Conservation (phyloP, 2,888 invertebrate genomes). For the Eristalis intricaria region DNA sequence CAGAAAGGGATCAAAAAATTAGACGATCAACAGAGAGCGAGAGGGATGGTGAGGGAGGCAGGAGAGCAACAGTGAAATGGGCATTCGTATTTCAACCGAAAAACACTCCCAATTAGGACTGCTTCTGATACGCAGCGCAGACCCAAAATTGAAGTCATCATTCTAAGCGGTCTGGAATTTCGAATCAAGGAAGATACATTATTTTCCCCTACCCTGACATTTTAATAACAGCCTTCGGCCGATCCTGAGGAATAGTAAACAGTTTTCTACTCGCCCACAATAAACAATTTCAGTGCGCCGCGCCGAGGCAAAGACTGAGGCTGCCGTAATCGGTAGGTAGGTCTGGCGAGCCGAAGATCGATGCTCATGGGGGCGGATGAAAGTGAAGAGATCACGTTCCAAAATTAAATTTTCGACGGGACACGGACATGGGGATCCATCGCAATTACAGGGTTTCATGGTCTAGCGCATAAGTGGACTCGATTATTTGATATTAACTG, state of each 20-base stretch:
- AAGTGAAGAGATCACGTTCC: slow-evolving; percentile 73
- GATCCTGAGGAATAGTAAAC: slow-evolving; percentile 66
- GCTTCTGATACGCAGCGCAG: slow-evolving; percentile 80
- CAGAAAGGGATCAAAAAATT: slow-evolving; percentile 78
- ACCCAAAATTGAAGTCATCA: slow-evolving; percentile 71
- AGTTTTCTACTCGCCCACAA: slow-evolving; percentile 70
- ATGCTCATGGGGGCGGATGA: slow-evolving; percentile 71
- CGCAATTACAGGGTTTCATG: slow-evolving; percentile 65
- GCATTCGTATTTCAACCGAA: slow-evolving; percentile 75
- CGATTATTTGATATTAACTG: slow-evolving; percentile 69
- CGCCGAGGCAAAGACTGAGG: slow-evolving; percentile 31
- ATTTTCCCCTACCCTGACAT: slow-evolving; percentile 79
- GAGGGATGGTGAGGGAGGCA: slow-evolving; percentile 11
- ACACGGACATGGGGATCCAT: slow-evolving; percentile 49
- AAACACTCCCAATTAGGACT: slow-evolving; percentile 80
- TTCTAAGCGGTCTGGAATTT: slow-evolving; percentile 72
- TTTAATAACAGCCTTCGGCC: slow-evolving; percentile 79
- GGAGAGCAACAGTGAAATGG: slow-evolving; percentile 67
- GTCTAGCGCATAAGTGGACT: slow-evolving; percentile 64
- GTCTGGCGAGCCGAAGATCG: slow-evolving; percentile 57
- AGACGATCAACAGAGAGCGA: slow-evolving; percentile 59
- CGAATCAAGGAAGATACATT: slow-evolving; percentile 73
- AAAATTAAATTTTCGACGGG: slow-evolving; percentile 71
- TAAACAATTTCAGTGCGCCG: slow-evolving; percentile 46
- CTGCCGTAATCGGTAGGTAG: slow-evolving; percentile 70